Evolutionary conservation across 2,797 vertebrate species (phyloP), one percentile per base, ranked within the genome.

Genomic region (Lagorchestes hirsutus): DNA sequence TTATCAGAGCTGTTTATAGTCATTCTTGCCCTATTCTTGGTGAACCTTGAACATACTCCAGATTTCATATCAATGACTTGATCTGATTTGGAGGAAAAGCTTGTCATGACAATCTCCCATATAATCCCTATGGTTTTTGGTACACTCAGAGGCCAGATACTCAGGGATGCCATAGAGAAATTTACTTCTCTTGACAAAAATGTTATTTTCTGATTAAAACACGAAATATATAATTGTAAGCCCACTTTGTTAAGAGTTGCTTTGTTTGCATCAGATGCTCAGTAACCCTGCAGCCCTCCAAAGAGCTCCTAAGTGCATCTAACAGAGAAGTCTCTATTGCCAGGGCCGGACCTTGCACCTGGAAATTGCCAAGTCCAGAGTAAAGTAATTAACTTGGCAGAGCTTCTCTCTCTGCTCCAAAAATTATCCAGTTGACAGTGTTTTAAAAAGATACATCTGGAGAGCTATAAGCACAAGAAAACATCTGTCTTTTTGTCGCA

Each of bases 401-500:
- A 97, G 82, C 16, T 92, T 87, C 52, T 57, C 95, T 97, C 90
- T 97, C 55, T 58, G 90, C 94, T 98, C 93, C 94, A 96, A 97
- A 98, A 97, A 95, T 92, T 62, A 58, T 98, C 97, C 56, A 98
- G 95, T 96, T 97, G 97, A 98, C 95, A 93, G 95, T 40, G 1
- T 94, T 97, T 98, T 95, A 94, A 98, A 96, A 93, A 52, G 95
- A 90, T 94, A 94, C 96, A 97, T 98, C 98, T 98, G 98, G 97
- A 96, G 96, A 97, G 90, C 91, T 93, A 93, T 58, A 97, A 95
- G 5, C 97, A 96, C 96, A 93, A 96, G 90, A 98, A 97, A 97
- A 96, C 97, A 98, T 98, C 97, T 98, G 98, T 97, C 98, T 98
- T 96, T 74, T 98, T 97, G 97, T 97, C 97, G 82, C 95, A 97